A percentile compares a stretch with the other conserved stretches of the same genome.
Conservation (phyloP, 2,888 invertebrate genomes). For the Luffia ferchaultella region DNA sequence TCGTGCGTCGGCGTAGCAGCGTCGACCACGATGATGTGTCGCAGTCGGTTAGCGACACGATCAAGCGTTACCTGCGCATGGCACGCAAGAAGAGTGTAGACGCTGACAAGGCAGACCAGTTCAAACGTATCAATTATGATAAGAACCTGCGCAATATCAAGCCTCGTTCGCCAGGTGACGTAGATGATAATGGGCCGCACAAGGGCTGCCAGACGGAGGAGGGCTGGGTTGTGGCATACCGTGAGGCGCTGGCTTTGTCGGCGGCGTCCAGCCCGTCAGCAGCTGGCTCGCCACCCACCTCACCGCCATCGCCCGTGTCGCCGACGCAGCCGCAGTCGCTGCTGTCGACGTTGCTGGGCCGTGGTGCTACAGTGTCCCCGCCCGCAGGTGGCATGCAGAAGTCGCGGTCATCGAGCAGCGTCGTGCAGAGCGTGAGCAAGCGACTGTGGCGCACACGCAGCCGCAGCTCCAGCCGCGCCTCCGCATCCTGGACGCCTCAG, state of each 20-base stretch:
- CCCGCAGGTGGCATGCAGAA: conserved; percentile 84
- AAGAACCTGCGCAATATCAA: conserved; percentile 84
- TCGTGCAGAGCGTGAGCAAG: conserved; percentile 85
- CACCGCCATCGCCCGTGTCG: conserved; percentile 40
- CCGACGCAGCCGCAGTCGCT: conserved; percentile 56
- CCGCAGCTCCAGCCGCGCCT: conserved; percentile 77
- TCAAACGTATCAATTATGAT: conserved; percentile 89
- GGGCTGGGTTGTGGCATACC: conserved; percentile 71
- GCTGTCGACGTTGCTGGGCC: conserved; percentile 41
- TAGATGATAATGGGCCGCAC: conserved; percentile 79
- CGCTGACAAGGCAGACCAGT: conserved; percentile 80
- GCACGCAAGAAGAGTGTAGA: conserved; percentile 88
- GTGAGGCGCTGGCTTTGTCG: conserved; percentile 42
- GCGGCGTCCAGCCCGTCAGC: conserved; percentile 45
- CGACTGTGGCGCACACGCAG: conserved; percentile 87
- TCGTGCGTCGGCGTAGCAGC: conserved; percentile 73
- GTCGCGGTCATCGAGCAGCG: conserved; percentile 88
- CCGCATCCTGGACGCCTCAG: conserved; percentile 85
- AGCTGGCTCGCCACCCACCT: conserved; percentile 58
- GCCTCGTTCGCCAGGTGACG: conserved; percentile 77
- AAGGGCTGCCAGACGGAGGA: conserved; percentile 83
- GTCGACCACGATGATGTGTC: conserved; percentile 87
- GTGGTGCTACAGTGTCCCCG: conserved; percentile 35
- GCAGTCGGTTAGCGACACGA: conserved; percentile 87
- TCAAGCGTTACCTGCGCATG: conserved; percentile 86